Evolutionary conservation across 2,797 vertebrate species (phyloP), one percentile per base, ranked within the genome.

Genomic region (Coluber constrictor): DNA sequence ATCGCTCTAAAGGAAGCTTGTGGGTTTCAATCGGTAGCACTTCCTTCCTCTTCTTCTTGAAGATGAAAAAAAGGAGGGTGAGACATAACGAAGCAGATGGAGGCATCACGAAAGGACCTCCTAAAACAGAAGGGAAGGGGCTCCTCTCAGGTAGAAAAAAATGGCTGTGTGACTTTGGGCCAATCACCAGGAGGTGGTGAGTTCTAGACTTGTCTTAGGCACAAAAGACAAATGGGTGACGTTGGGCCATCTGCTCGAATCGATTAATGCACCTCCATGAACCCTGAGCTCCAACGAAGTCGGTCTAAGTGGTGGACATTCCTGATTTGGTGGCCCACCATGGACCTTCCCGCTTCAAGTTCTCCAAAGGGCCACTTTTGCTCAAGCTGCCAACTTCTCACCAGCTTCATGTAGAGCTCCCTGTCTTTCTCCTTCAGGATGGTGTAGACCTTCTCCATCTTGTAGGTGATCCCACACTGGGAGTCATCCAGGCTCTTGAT

Each of bases 401-500:
- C 99, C 98, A 99, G 97, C 90, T 98, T 99, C 95, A 99, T 97
- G 96, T 98, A 99, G 57, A 99, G 99, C 93, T 99, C 99, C 93
- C 98, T 95, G 90, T 99, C 99, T 87, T 98, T 99, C 63, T 99
- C 98, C 95, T 99, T 99, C 92, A 99, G 97, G 93, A 98, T 99
- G 70, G 98, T 98, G 96, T 99, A 99, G 55, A 99, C 99, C 11
- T 98, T 99, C 96, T 99, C 99, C 99, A 99, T 99, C 97, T 99
- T 99, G 97, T 98, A 99, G 15, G 98, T 99, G 96, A 99, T 99
- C 91, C 99, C 99, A 29, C 99, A 99, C 97, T 99, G 99, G 0
- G 99, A 99, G 97, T 99, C 99, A 37, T 99, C 99, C 88, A 99
- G 97, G 94, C 99, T 99, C 96, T 99, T 99, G 96, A 99, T 99